Percentiles rank a stretch among this genome's conserved stretches.
These are phyloP conservation scores for Harpalus rufipes DNA, from an alignment of 2,888 invertebrate species.

Conservation along the genomic window DNA sequence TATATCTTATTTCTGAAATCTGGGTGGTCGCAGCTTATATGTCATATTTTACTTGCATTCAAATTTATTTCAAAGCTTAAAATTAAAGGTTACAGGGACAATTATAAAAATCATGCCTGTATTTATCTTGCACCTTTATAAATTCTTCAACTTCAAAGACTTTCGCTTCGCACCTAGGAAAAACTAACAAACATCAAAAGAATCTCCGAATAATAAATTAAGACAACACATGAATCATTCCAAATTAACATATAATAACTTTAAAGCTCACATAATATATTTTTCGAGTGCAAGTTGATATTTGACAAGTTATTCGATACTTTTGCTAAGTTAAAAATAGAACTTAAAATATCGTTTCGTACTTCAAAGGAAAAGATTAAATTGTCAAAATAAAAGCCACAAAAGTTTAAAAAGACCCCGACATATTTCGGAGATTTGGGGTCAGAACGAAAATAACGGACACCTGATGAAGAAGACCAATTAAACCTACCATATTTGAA, in stretches of 20 bases:
- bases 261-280: neutral
- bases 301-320: slow-evolving; percentile 43
- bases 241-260: slow-evolving; percentile 22
- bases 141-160: slow-evolving; percentile 51
- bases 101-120: neutral
- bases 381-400: slow-evolving; percentile 63
- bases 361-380: slow-evolving; percentile 60
- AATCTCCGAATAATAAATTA: slow-evolving; percentile 33
- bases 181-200: slow-evolving; percentile 62
- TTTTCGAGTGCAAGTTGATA: slow-evolving; percentile 19
- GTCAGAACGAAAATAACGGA: slow-evolving; percentile 51
- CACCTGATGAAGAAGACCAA: neutral
- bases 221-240: slow-evolving; percentile 48
- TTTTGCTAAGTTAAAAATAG: slow-evolving; percentile 57
- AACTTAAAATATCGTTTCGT: neutral
- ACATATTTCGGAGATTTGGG: slow-evolving; percentile 39
- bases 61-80: slow-evolving; percentile 12
- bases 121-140: slow-evolving; percentile 17
- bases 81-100: neutral
- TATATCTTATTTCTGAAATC: slow-evolving; percentile 23
- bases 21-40: slow-evolving; percentile 4
- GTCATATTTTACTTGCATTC: slow-evolving; percentile 2
- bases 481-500: neutral
- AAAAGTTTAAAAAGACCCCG: slow-evolving; percentile 32
- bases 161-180: slow-evolving; percentile 54